Evolutionary conservation across 2,888 invertebrate species (phyloP), one percentile per base, ranked within the genome.

Genomic region (Byasa hedistus): DNA sequence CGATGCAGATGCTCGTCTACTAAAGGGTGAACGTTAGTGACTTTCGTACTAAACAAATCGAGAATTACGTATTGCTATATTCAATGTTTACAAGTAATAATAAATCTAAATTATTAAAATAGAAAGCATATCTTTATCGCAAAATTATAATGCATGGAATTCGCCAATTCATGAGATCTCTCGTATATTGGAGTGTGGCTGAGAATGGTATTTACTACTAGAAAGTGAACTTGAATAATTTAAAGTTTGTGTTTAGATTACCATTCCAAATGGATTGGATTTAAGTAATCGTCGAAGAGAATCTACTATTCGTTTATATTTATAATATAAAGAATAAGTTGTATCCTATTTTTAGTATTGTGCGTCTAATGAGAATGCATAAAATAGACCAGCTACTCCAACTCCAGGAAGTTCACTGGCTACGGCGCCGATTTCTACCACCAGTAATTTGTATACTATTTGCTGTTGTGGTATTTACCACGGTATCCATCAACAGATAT

Each of bases 21-120:
- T 73, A 72, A 72, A 73, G 70, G 71, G 72, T 71, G 70, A 66
- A 70, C 66, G 65, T 65, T 57, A 68, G 61, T 66, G 66, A 65
- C 57, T 66, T 66, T 71, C 71, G 68, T 69, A 66, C 68, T 70
- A 64, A 69, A 68, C 69, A 66, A 68, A 69, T 69, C 67, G 68
- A 58, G 39, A 68, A n/a, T n/a, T n/a, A 48, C 36, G 52, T 62
- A 62, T 54, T n/a, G 36, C 27, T 27, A 36, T 56, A 51, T 61
- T 27, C 52, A 52, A 54, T 54, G 24, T 39, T 52, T 66, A 24
- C 19, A 51, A 57, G 52, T 51, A 64, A 58, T 64, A 64, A 58
- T 22, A 21, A 32, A 24, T 51, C 23, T 21, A 65, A 36, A 19
- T 51, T 57, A 65, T n/a, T 10, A 36, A 36, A 48, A 27, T 39